Conservation (phyloP, 1,140 invertebrate genomes). For the Oncopeltus fasciatus region DNA sequence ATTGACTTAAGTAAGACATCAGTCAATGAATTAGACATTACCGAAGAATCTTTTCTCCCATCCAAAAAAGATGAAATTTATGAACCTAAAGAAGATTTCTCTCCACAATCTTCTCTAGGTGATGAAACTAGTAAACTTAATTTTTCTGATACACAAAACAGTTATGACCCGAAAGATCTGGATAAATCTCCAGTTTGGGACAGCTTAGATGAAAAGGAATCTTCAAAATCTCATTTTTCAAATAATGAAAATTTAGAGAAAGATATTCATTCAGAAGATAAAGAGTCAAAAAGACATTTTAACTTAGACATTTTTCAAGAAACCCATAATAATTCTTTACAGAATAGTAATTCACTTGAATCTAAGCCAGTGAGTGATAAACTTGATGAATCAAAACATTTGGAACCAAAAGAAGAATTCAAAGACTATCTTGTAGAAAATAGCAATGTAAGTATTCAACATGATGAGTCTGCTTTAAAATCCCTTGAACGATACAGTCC, state of each 20-base stretch:
- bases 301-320: conserved; percentile 16
- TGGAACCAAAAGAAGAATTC: neutral
- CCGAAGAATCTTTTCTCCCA: too few relatives aligned
- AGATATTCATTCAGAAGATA: neutral
- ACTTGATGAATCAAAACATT: neutral
- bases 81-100: neutral
- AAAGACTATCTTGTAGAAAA: neutral
- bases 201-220: neutral
- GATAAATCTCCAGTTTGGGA: neutral
- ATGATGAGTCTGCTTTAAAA: conserved; percentile 9
- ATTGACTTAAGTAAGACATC: too few relatives aligned
- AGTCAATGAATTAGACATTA: too few relatives aligned
- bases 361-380: neutral
- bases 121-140: neutral
- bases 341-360: neutral
- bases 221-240: neutral
- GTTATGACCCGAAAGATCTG: neutral
- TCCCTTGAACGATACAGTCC: conserved; percentile 8
- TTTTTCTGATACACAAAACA: neutral
- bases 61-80: neutral
- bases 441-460: neutral
- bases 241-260: neutral
- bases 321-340: neutral
- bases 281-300: conserved; percentile 12
- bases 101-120: neutral